Evolutionary conservation across 2,888 invertebrate species (phyloP), one percentile per base, ranked within the genome.

Genomic region (Chrysolina americana): DNA sequence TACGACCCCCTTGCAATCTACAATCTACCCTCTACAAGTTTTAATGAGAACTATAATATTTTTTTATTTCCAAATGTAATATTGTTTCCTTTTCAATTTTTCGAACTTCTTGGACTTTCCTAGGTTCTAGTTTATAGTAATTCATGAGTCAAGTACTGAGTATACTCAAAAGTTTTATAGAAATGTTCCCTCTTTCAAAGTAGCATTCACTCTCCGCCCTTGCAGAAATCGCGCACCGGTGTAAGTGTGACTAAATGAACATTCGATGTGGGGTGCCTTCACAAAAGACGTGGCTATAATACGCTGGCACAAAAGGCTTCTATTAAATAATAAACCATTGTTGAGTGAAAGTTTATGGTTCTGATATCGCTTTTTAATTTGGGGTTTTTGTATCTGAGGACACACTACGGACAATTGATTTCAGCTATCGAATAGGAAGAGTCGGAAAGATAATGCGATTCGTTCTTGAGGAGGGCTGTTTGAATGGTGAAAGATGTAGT

Each of bases 251-350:
- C 59, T 59, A 59, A 59, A 59, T 59, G 59, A 59, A 36, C 59
- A 59, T 59, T 28, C 59, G 28, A 59, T 36, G 36, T 59, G 59
- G 59, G 59, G 59, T 59, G 59, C 36, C 59, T 5, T 28, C 36
- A 59, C 59, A 59, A 59, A 59, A 53, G 50, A 15, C 59, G n/a
- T 9, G 59, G 36, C 23, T 59, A 59, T 59, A 59, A 59, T 59
- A 17, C n/a, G 59, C 36, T n/a, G 17, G 59, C 59, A 59, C 17
- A 59, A 59, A 15, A n/a, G 59, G 28, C 36, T 28, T 28, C 59
- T 59, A 59, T 59, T 59, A 59, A 59, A 59, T 59, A 59, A 59
- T 59, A 59, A 59, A 59, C 59, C 36, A 59, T 59, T 59, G 59
- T 59, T 59, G 59, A 36, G 59, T 59, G 59, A 59, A 36, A 28